A percentile compares a stretch with the other conserved stretches of the same genome.
Evolutionary conservation across 2,113 vertebrate species (phyloP).

Genomic region (Vombatus ursinus): DNA sequence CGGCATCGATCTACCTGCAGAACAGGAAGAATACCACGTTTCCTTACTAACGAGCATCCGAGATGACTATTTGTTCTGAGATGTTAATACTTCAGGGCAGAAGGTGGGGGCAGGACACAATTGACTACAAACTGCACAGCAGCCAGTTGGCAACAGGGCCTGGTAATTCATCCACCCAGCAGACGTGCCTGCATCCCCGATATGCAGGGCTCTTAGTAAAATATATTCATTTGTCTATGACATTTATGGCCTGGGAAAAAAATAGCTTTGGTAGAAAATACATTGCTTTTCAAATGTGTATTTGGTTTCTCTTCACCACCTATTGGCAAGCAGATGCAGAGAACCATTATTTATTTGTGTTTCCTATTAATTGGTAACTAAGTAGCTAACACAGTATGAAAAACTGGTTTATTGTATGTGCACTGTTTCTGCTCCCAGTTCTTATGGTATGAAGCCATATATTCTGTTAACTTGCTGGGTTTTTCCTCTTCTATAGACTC

Average conservation of each 20-base stretch:
- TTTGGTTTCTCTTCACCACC: not conserved
- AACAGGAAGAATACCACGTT: not conserved
- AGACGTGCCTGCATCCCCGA: not conserved
- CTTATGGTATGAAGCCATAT: not conserved
- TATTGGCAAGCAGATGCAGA: not conserved
- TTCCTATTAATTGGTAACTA: not conserved
- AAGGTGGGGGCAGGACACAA: not conserved
- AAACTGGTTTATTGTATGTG: not conserved
- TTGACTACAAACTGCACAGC: not conserved
- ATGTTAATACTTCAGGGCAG: not conserved
- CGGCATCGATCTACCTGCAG: not conserved
- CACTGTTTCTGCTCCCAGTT: not conserved
- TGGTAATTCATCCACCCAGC: not conserved
- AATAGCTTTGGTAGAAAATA: not conserved
- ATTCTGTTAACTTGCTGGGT: not conserved
- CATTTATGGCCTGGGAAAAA: not conserved
- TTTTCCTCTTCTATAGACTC: not conserved
- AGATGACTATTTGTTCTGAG: not conserved
- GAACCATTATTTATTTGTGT: not conserved
- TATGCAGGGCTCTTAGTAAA: not conserved
- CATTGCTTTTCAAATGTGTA: not conserved
- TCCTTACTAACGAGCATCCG: not conserved
- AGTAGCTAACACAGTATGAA: not conserved
- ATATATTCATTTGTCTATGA: not conserved
- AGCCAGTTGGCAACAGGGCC: not conserved